phyloP scores from a whole-genome alignment of 2,797 vertebrate genomes.

The Cyclopterus lumpus region DNA sequence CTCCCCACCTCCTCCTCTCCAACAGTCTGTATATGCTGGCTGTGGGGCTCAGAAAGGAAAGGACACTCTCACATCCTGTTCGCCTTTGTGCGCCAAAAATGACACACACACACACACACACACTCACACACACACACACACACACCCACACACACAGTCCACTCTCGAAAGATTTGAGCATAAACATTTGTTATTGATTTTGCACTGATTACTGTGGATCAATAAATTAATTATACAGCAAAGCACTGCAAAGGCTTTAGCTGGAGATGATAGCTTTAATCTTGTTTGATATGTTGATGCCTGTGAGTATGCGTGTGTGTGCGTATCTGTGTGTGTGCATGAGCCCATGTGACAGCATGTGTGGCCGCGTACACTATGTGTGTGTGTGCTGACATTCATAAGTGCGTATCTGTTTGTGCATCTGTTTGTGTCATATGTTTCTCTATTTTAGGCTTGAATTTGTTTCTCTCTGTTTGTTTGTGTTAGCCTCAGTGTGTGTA shows the following conservation, averaged over 20 bases:
- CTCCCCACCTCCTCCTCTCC: not conserved
- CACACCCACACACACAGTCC: not conserved
- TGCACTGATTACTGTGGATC: constrained; percentile 39
- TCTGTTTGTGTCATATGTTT: constrained; percentile 51
- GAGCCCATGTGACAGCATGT: not conserved
- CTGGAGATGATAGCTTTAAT: constrained; percentile 14
- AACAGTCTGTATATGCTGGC: constrained; percentile 4
- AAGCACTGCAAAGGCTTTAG: not conserved
- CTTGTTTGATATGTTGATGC: not conserved
- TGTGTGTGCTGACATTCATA: constrained; percentile 9
- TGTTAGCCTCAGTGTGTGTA: constrained; percentile 18
- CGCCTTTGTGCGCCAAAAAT: constrained; percentile 49
- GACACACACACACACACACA: constrained; percentile 29
- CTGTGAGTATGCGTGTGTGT: constrained; percentile 1
- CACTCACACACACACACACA: constrained; percentile 7
- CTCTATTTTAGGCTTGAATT: constrained; percentile 59
- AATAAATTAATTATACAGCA: constrained; percentile 31
- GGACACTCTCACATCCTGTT: constrained; percentile 67
- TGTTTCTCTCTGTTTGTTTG: constrained; percentile 45
- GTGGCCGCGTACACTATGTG: not conserved
- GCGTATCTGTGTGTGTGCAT: constrained; percentile 5
- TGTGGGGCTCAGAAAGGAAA: constrained; percentile 37
- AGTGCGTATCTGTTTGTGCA: constrained; percentile 31
- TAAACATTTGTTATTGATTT: constrained; percentile 17
- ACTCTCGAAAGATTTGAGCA: not conserved